These are phyloP conservation scores for Chrysodeixis includens DNA, from an alignment of 2,888 invertebrate species.

Conservation along the genomic window DNA sequence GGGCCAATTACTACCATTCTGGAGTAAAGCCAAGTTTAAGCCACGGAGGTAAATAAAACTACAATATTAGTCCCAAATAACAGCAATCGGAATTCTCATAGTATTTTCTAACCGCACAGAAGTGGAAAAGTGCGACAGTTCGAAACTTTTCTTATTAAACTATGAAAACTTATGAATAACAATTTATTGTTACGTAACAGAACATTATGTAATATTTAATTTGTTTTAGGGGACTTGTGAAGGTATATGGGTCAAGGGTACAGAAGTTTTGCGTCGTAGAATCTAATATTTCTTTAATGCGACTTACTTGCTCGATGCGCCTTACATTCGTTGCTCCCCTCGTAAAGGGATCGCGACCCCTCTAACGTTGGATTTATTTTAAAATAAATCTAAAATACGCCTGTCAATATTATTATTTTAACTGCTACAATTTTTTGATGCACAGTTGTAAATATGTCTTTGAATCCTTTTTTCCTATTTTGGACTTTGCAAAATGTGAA, in stretches of 20 bases:
- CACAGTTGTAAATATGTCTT: neutral
- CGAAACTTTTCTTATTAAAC: neutral
- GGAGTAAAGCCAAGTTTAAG: neutral
- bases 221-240: neutral
- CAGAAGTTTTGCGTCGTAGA: conserved; percentile 15
- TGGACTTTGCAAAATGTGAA: no score
- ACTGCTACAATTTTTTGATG: neutral
- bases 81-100: neutral
- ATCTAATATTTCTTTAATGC: conserved; percentile 41
- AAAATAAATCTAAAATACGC: neutral
- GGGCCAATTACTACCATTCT: neutral
- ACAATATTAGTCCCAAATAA: neutral
- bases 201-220: neutral
- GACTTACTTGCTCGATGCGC: conserved; percentile 27
- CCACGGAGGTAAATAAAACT: neutral
- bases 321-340: conserved; percentile 33
- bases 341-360: conserved; percentile 16
- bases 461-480: no score
- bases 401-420: neutral
- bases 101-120: neutral
- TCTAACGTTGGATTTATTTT: neutral
- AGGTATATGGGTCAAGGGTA: conserved; percentile 38
- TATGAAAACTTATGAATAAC: neutral
- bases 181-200: neutral
- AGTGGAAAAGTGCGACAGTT: neutral